These are phyloP conservation scores for Smittia aterrima DNA, from an alignment of 2,888 invertebrate species.

Conservation along the genomic window DNA sequence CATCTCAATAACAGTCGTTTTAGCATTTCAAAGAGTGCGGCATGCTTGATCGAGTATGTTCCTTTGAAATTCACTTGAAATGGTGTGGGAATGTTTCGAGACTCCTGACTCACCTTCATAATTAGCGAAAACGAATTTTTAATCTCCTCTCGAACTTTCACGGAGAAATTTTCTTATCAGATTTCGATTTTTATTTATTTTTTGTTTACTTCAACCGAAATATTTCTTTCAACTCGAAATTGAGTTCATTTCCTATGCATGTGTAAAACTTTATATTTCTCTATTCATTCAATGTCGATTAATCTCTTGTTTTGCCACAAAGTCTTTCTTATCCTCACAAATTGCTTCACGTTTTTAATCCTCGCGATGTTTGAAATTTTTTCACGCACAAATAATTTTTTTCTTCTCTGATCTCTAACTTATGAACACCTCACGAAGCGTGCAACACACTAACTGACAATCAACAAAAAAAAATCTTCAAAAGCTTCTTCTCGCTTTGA, in stretches of 20 bases:
- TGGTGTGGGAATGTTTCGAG: neutral
- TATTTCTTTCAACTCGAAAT: neutral
- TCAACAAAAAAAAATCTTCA: neutral
- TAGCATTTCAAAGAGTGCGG: slow-evolving; percentile 3
- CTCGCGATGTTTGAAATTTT: neutral
- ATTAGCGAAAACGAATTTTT: neutral
- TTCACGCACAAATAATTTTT: neutral
- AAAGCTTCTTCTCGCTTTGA: neutral
- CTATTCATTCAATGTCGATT: too few species aligned
- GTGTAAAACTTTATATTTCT: neutral
- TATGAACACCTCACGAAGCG: neutral
- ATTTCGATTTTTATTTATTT: neutral
- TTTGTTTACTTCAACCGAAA: neutral
- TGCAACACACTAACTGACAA: neutral
- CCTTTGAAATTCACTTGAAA: neutral
- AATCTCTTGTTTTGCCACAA: too few species aligned
- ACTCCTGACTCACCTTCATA: slow-evolving; percentile 1
- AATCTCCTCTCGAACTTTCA: neutral
- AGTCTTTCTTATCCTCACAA: too few species aligned
- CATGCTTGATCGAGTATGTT: neutral
- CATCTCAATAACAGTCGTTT: slow-evolving; percentile 16
- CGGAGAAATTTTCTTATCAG: neutral
- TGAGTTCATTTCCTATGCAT: neutral
- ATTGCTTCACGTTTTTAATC: too few species aligned
- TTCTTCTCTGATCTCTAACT: neutral